Conservation (phyloP, 2,888 invertebrate genomes). For the Ophion slaviceki region DNA sequence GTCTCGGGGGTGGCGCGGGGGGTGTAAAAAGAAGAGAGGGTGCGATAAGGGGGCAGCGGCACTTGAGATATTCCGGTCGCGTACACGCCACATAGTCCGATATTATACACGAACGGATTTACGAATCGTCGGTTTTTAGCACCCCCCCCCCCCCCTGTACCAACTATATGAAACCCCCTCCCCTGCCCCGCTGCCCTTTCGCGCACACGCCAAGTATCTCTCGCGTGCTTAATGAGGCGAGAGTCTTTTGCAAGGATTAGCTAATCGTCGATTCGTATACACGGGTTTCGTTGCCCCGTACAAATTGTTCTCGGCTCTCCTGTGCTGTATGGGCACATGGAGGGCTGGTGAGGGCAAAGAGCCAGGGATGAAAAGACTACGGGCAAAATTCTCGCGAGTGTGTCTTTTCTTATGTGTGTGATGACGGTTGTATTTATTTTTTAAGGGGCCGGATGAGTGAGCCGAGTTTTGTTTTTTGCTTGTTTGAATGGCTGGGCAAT, state of each 20-base stretch:
- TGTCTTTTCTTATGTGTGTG: background rate
- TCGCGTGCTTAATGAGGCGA: slow-evolving; percentile 17
- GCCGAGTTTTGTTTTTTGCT: background rate
- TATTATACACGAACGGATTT: slow-evolving; percentile 1
- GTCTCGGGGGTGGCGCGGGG: no score
- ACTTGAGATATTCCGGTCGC: background rate
- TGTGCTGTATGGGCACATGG: background rate
- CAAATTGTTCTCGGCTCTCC: background rate
- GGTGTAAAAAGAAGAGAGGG: background rate
- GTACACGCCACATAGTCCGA: background rate
- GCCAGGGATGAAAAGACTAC: background rate
- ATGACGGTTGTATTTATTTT: background rate
- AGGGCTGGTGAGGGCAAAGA: background rate
- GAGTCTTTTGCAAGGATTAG: slow-evolving; percentile 6
- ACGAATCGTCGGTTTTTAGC: background rate
- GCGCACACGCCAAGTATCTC: background rate
- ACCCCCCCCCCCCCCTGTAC: background rate
- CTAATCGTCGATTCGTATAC: slow-evolving; percentile 1
- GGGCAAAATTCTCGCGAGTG: background rate
- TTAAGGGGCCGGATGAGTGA: background rate
- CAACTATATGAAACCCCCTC: background rate
- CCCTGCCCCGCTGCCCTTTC: background rate
- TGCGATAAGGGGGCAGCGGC: background rate
- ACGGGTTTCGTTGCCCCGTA: background rate
- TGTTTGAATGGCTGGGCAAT: background rate